phyloP scores from a whole-genome alignment of 2,797 vertebrate species.

The Galago senegalensis region DNA sequence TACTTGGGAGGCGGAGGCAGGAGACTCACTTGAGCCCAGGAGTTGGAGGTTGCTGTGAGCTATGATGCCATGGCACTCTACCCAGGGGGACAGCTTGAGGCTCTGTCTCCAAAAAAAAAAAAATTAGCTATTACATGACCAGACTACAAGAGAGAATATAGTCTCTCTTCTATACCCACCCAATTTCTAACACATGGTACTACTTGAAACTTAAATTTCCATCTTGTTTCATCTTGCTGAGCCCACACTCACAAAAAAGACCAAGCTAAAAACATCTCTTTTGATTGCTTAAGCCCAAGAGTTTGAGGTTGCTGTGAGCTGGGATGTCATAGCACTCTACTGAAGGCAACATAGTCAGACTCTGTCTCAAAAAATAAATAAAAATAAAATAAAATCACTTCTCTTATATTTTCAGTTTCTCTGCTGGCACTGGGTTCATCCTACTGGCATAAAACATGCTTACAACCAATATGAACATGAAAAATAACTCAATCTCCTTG shows the following conservation, averaged over 20 bases:
- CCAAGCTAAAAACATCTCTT: constrained; percentile 35
- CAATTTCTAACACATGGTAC: constrained; percentile 14
- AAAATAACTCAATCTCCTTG: constrained; percentile 26
- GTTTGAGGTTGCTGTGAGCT: too few species aligned
- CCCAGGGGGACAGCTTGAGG: too few species aligned
- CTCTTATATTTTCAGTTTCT: constrained; percentile 47
- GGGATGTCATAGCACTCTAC: too few species aligned
- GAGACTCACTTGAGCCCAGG: too few species aligned
- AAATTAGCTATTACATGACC: constrained; percentile 34
- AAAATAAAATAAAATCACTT: too few species aligned
- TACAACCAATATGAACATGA: background rate
- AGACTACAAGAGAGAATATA: background rate
- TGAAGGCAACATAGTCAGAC: too few species aligned
- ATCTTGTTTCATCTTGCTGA: constrained; percentile 55
- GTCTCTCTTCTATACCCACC: constrained; percentile 21
- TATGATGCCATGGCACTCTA: too few species aligned
- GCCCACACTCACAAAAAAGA: background rate
- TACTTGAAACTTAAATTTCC: constrained; percentile 38
- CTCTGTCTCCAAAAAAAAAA: background rate
- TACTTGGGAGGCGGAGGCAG: too few species aligned
- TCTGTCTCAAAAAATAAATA: too few species aligned
- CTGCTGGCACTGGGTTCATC: background rate
- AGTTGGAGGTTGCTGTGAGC: too few species aligned
- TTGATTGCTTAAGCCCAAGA: too few species aligned
- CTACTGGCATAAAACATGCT: constrained; percentile 43